phyloP scores from a whole-genome alignment of 2,888 invertebrate species.

The Priocnemis perturbator region DNA sequence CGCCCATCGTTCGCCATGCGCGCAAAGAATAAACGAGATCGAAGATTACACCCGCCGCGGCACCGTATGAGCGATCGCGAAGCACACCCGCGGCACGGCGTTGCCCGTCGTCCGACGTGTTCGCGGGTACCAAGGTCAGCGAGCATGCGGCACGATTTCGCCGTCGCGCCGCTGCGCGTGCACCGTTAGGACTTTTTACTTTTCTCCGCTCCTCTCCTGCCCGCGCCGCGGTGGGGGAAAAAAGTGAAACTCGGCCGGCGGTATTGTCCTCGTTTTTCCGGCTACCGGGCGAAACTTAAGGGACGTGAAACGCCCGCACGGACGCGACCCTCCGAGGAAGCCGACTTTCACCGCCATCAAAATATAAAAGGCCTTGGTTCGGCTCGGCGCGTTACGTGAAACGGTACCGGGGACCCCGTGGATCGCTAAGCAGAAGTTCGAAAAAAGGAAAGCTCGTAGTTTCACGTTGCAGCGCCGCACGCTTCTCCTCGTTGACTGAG shows the following conservation, averaged over 20 bases:
- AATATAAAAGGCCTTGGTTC: slow-evolving; percentile 67
- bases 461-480: too few relatives aligned
- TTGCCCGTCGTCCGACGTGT: too few relatives aligned
- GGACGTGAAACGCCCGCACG: slow-evolving; percentile 62
- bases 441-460: neutral
- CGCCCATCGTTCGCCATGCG: too few relatives aligned
- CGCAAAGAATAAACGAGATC: too few relatives aligned
- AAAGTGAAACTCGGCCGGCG: slow-evolving; percentile 69
- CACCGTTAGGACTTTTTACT: slow-evolving; percentile 37
- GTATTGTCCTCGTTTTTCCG: slow-evolving; percentile 69
- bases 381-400: slow-evolving; percentile 45
- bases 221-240: slow-evolving; percentile 40
- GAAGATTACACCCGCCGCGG: too few relatives aligned
- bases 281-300: slow-evolving; percentile 63
- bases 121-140: too few relatives aligned
- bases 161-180: slow-evolving; percentile 4
- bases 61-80: too few relatives aligned
- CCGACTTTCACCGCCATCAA: slow-evolving; percentile 74
- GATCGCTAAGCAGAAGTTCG: slow-evolving; percentile 8
- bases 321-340: slow-evolving; percentile 63
- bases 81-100: too few relatives aligned
- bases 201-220: slow-evolving; percentile 34
- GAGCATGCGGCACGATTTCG: neutral
- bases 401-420: slow-evolving; percentile 25
- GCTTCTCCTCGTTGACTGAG: too few relatives aligned